Evolutionary conservation across 2,888 invertebrate species (phyloP).

Genomic region (Euspilapteryx auroguttella): DNA sequence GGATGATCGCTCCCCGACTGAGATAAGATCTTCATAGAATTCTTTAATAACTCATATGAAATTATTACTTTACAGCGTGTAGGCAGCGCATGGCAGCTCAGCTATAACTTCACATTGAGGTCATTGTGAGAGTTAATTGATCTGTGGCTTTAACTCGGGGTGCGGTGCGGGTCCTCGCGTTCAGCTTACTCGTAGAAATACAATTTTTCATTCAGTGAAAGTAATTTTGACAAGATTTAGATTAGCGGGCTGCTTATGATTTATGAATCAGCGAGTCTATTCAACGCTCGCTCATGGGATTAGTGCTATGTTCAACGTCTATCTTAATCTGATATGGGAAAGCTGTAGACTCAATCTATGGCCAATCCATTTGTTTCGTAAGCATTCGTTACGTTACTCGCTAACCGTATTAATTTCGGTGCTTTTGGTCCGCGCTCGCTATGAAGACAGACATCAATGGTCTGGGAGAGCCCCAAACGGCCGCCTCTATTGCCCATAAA

Average conservation of each 20-base stretch:
- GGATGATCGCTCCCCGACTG: slow-evolving; percentile 42
- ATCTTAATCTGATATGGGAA: too few species aligned
- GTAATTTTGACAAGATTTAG: slow-evolving; percentile 1
- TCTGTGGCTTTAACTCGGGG: slow-evolving; percentile 21
- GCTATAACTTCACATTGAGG: slow-evolving; percentile 46
- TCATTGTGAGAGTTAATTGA: slow-evolving; percentile 54
- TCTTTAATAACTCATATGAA: slow-evolving; percentile 44
- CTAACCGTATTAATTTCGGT: too few species aligned
- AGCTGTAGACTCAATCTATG: too few species aligned
- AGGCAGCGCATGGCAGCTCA: too few species aligned
- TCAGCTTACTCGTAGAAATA: slow-evolving; percentile 25
- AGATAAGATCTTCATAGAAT: slow-evolving; percentile 52
- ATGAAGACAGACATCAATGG: too few species aligned
- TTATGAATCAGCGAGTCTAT: too few species aligned
- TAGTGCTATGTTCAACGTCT: too few species aligned
- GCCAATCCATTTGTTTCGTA: too few species aligned
- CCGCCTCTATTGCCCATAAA: slow-evolving; percentile 42
- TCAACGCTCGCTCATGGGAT: too few species aligned
- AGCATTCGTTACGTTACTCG: too few species aligned
- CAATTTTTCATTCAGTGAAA: slow-evolving; percentile 13
- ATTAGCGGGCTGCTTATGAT: slow-evolving; percentile 2
- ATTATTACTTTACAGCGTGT: slow-evolving; percentile 37
- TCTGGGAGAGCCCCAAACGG: too few species aligned
- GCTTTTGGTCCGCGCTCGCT: too few species aligned
- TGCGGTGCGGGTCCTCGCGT: slow-evolving; percentile 27